phyloP scores from a whole-genome alignment of 1,140 invertebrate genomes.

The Drosophila malerkotliana region DNA sequence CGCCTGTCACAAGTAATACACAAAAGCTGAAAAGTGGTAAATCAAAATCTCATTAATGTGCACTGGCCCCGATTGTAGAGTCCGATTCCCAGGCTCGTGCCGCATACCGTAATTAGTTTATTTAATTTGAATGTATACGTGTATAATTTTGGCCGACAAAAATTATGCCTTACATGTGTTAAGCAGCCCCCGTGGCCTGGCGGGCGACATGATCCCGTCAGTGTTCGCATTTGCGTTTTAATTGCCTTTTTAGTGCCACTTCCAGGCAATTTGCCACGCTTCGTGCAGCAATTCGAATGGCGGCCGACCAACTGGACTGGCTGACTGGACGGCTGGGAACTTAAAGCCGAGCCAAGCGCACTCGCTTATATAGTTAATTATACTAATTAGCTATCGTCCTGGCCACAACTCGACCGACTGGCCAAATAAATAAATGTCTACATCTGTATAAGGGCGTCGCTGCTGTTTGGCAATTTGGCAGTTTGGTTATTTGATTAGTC shows the following conservation, averaged over 20 bases:
- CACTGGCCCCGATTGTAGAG: constrained; percentile 17
- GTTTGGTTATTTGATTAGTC: constrained; percentile 30
- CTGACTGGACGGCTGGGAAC: background rate
- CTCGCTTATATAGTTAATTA: constrained; percentile 80
- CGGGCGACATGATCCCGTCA: constrained; percentile 33
- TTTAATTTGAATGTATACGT: constrained; percentile 65
- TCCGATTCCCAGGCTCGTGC: constrained; percentile 21
- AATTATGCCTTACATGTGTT: constrained; percentile 57
- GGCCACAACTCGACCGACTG: constrained; percentile 54
- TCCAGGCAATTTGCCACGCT: constrained; percentile 81
- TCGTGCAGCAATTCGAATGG: constrained; percentile 78
- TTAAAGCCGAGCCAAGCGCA: constrained; percentile 21
- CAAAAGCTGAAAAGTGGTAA: constrained; percentile 54
- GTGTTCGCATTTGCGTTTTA: constrained; percentile 68
- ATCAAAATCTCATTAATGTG: constrained; percentile 75
- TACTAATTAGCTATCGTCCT: constrained; percentile 72
- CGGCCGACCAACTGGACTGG: background rate
- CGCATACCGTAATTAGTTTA: constrained; percentile 66
- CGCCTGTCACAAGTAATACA: constrained; percentile 37
- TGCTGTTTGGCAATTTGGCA: constrained; percentile 27
- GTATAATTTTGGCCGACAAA: constrained; percentile 27
- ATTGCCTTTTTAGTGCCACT: constrained; percentile 82
- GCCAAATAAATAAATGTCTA: constrained; percentile 64
- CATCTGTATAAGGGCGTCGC: constrained; percentile 33
- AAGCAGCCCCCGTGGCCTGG: background rate